These are phyloP conservation scores for Radopholus similis DNA, from an alignment of 1,140 invertebrate genomes.

Conservation along the genomic window DNA sequence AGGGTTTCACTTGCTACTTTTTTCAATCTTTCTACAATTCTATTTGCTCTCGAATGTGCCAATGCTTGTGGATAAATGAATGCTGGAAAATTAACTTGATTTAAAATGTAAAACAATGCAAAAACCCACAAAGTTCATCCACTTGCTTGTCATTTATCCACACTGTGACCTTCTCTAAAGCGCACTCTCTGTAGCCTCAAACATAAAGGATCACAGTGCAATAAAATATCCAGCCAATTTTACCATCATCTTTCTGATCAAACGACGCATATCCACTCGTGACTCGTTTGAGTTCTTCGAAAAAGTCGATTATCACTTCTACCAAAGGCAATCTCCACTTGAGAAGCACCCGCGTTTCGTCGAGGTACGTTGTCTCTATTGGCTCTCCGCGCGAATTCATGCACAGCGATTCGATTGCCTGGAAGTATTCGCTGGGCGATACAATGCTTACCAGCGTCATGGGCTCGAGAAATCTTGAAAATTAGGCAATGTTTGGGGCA, in stretches of 20 bases:
- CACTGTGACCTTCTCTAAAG: conserved; percentile 69
- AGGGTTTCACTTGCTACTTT: conserved; percentile 74
- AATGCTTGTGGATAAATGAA: too few relatives aligned
- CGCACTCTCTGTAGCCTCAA: conserved; percentile 30
- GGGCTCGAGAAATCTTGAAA: conserved; percentile 69
- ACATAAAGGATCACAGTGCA: background rate
- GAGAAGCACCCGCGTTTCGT: conserved; percentile 75
- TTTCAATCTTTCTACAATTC: conserved; percentile 71
- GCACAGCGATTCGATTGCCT: conserved; percentile 61
- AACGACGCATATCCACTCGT: conserved; percentile 90
- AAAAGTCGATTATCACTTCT: conserved; percentile 91
- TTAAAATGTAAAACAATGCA: too few relatives aligned
- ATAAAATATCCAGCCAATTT: background rate
- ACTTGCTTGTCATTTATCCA: conserved; percentile 75
- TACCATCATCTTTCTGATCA: conserved; percentile 89
- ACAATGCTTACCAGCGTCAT: conserved; percentile 84
- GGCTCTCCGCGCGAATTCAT: conserved; percentile 75
- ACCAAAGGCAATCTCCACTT: conserved; percentile 80
- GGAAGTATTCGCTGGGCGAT: conserved; percentile 62
- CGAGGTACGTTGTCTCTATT: conserved; percentile 73
- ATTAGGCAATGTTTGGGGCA: conserved; percentile 65
- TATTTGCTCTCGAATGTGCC: conserved; percentile 71
- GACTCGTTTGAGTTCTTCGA: conserved; percentile 73
- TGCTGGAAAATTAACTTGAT: too few relatives aligned
- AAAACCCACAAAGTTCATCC: conserved; percentile 81